Evolutionary conservation across 2,797 vertebrate genomes (phyloP).

Genomic region (Pipistrellus pipistrellus): DNA sequence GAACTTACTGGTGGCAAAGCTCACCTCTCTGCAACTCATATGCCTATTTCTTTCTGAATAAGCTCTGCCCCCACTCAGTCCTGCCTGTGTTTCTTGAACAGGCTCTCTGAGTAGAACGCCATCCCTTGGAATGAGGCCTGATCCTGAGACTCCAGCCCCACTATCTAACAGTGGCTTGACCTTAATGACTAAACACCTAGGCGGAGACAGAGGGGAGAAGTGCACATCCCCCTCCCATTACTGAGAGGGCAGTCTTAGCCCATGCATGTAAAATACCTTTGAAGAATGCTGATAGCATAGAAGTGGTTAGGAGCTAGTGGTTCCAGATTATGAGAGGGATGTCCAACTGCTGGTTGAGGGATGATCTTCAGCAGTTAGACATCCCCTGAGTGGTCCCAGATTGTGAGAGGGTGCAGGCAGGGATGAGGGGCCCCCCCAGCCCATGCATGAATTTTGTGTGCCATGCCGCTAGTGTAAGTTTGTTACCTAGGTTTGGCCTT

Average conservation of each 20-base stretch:
- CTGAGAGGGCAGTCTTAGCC: not conserved
- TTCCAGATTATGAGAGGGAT: too few species aligned
- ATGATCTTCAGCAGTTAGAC: too few species aligned
- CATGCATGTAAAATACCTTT: not conserved
- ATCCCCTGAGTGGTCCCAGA: too few species aligned
- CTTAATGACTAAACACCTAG: not conserved
- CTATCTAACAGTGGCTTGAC: too few species aligned
- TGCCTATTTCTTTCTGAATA: not conserved
- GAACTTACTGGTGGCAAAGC: not conserved
- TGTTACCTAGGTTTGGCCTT: too few species aligned
- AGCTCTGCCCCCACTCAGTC: not conserved
- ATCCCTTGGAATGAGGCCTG: not conserved
- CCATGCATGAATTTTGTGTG: too few species aligned
- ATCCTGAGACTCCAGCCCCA: not conserved
- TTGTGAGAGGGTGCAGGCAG: too few species aligned
- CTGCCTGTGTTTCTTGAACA: not conserved
- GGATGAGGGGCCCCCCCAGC: too few species aligned
- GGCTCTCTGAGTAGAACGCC: not conserved
- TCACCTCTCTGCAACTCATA: not conserved
- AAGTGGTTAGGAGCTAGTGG: too few species aligned
- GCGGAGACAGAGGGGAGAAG: too few species aligned
- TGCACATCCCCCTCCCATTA: not conserved
- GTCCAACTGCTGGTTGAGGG: too few species aligned
- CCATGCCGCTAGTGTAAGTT: too few species aligned
- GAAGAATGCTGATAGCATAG: not conserved